These are phyloP conservation scores for Leptoteleia sp. DNA, from an alignment of 1,140 invertebrate species.

Conservation along the genomic window DNA sequence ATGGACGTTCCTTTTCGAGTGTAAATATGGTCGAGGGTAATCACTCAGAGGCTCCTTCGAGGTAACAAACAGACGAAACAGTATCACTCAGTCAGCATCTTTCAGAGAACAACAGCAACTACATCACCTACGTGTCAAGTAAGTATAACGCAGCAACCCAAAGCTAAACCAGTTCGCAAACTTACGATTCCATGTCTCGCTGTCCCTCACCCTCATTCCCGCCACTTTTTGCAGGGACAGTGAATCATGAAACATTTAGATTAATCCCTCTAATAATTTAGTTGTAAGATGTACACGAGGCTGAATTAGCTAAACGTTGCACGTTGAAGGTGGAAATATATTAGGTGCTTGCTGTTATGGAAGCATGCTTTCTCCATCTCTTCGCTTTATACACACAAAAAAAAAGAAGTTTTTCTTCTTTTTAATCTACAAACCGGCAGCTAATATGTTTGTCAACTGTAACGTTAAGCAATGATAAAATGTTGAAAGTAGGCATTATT, in stretches of 20 bases:
- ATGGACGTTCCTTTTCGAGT: conserved; percentile 29
- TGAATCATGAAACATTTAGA: conserved; percentile 39
- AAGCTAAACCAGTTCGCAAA: conserved; percentile 20
- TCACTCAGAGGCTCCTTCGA: conserved; percentile 64
- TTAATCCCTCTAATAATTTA: conserved; percentile 9
- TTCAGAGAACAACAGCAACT: conserved; percentile 81
- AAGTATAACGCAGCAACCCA: conserved; percentile 71
- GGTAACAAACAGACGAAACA: conserved; percentile 70
- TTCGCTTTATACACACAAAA: too few relatives aligned
- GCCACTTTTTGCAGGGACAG: conserved; percentile 4
- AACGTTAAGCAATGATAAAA: too few relatives aligned
- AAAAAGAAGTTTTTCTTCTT: too few relatives aligned
- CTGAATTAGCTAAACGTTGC: conserved; percentile 5
- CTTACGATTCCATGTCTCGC: conserved; percentile 21
- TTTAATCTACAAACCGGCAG: too few relatives aligned
- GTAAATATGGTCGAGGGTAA: conserved; percentile 56
- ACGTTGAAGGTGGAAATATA: neutral
- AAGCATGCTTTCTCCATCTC: neutral
- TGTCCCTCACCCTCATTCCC: conserved; percentile 1
- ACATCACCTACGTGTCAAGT: conserved; percentile 81
- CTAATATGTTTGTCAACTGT: too few relatives aligned
- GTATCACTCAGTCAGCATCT: conserved; percentile 78
- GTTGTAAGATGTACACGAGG: neutral
- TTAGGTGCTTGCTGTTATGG: neutral
- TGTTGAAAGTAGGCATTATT: too few relatives aligned